Conservation (phyloP, 2,888 invertebrate genomes). For the Caenorhabditis macrosperma region DNA sequence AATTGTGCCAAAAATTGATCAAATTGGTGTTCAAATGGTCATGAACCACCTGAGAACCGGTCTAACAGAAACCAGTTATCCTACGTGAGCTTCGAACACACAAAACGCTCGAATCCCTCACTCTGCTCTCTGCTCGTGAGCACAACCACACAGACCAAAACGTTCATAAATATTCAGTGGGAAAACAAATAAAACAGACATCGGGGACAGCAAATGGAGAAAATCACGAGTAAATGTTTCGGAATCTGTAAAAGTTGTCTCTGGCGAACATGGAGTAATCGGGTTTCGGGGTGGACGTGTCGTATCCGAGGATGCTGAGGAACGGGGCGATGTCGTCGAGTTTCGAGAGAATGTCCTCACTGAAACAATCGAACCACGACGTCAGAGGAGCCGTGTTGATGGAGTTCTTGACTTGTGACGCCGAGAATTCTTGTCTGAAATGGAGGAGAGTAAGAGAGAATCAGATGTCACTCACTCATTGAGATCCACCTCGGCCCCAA, state of each 20-base stretch:
- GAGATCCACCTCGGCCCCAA: constrained; percentile 62
- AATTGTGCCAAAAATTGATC: no score
- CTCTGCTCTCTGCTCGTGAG: no score
- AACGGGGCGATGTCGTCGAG: constrained; percentile 55
- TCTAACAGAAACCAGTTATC: no score
- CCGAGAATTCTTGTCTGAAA: constrained; percentile 63
- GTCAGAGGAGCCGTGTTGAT: constrained; percentile 56
- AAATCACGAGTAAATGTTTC: constrained; percentile 45
- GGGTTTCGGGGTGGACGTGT: constrained; percentile 34
- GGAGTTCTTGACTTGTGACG: constrained; percentile 60
- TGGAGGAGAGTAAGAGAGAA: background rate
- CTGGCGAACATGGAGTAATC: constrained; percentile 37
- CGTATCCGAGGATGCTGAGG: constrained; percentile 45
- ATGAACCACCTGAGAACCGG: no score
- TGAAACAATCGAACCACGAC: constrained; percentile 61
- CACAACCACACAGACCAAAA: no score
- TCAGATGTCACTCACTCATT: constrained; percentile 85
- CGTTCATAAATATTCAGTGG: background rate
- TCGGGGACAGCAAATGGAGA: no score
- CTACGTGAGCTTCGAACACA: no score
- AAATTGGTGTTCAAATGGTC: no score
- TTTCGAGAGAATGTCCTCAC: constrained; percentile 33
- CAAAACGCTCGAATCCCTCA: no score
- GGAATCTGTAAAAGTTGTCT: constrained; percentile 42
- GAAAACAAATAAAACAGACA: no score